Base-by-base conservation (phyloP, 1,140 invertebrate genomes). In the Drosophila insularis region DNA sequence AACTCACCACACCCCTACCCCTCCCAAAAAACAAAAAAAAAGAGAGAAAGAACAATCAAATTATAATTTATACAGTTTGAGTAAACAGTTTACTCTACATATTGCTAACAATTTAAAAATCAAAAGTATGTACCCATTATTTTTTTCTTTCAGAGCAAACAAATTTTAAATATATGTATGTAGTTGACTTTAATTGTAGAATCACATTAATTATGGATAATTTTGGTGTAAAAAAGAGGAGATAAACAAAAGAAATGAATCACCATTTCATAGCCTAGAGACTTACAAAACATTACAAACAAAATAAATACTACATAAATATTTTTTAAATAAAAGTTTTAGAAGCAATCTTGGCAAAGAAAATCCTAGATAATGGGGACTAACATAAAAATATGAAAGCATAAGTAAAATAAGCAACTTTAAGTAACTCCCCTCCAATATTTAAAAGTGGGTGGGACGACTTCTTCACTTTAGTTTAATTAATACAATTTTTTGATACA, bases 21-120 rank as follows among this genome's bases (percentile, higher is more conserved):
- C 17, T 43, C 2, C 14, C 17, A 21, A 21, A 21, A 50, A 50
- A 43, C 2, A 43, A 17, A 40, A 14, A 43, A 17, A 6, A 39
- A 40, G 5, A 39, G 13, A 39, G 1, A 39, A 39, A 13, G 10
- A 39, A 11, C 31, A 56, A 58, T 10, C 13, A 27, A 72, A 46
- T 55, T 62, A 62, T 23, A 37, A 17, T 59, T 8, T 31, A 13
- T 14, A 32, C 11, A 7, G 8, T 23, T 13, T 40, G 11, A 56
- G n/a, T 13, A 19, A 37, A 35, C 17, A 50, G 5, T 59, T 37
- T 58, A 21, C 17, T 64, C 37, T 31, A 39, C 21, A 39, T 14
- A 35, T 43, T 74, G 19, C 11, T 67, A 13, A 31, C 10, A 21
- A 63, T 54, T 65, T 74, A 32, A 74, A 74, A 67, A 61, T 21